Percentiles rank a stretch among this genome's conserved stretches.
Conservation (phyloP, 1,140 invertebrate genomes). For the Drosophila aff. region DNA sequence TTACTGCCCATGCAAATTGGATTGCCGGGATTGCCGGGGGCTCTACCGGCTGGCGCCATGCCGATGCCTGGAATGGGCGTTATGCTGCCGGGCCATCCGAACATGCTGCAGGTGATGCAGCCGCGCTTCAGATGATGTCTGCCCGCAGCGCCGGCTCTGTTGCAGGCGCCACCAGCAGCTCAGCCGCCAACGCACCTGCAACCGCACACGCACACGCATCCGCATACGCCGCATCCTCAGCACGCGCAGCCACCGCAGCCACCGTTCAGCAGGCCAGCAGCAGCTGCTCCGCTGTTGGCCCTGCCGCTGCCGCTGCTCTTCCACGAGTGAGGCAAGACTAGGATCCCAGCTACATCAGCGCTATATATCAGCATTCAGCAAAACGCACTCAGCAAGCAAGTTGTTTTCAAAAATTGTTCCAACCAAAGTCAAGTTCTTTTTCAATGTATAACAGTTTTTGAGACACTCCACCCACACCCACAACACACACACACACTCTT, state of each 20-base stretch:
- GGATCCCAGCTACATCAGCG: constrained; percentile 5
- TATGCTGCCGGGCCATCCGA: constrained; percentile 89
- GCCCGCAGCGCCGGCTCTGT: constrained; percentile 81
- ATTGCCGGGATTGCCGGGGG: constrained; percentile 87
- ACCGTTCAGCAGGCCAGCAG: constrained; percentile 36
- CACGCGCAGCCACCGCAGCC: constrained; percentile 44
- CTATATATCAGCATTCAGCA: constrained; percentile 13
- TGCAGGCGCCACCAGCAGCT: constrained; percentile 67
- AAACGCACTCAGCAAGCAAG: constrained; percentile 56
- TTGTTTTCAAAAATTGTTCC: constrained; percentile 59
- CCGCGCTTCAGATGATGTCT: constrained; percentile 91
- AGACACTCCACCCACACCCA: constrained; percentile 60
- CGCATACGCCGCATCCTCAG: constrained; percentile 69
- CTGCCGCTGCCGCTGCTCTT: constrained; percentile 69
- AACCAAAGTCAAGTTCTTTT: constrained; percentile 71
- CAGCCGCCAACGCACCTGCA: constrained; percentile 55
- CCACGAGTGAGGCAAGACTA: constrained; percentile 60
- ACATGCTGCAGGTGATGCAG: constrained; percentile 90
- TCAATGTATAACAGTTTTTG: constrained; percentile 81
- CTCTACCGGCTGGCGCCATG: constrained; percentile 85
- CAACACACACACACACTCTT: constrained; percentile 37
- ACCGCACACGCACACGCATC: constrained; percentile 40
- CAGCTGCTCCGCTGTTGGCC: constrained; percentile 54
- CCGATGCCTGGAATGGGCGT: constrained; percentile 89
- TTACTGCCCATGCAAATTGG: constrained; percentile 78